Base-by-base conservation (phyloP, 2,113 vertebrate genomes). In the Pyxicephalus adspersus region DNA sequence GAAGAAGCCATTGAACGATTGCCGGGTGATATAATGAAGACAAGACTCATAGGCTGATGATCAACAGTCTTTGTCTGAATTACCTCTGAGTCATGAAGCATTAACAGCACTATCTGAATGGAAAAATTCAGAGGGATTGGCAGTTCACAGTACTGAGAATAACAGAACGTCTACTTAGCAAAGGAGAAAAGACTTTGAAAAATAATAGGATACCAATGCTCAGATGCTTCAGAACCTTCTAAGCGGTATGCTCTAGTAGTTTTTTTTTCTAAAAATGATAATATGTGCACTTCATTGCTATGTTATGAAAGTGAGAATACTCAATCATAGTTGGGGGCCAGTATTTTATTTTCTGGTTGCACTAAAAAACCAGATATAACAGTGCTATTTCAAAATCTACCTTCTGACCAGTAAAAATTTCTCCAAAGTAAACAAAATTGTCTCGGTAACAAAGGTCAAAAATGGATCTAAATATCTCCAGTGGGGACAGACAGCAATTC, bases 51-150 rank as follows among this genome's bases (percentile, higher is more conserved):
- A 58, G 70, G 71, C 31, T 65, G 50, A 82, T 82, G 80, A 75
- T 74, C 65, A 66, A 50, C 61, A 26, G 22, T 55, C 22, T 72
- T 81, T 63, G 78, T 82, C 71, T 82, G 80, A 82, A 82, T 82
- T 82, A 82, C 80, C 80, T 82, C 80, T 82, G 80, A 82, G 80
- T 66, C 68, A 57, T 75, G 22, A 58, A 58, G 65, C n/a, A 6
- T 58, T 50, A 45, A 63, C 20, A 54, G 68, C 45, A 29, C 61
- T 45, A 82, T 52, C 18, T 26, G 18, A 55, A 20, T 57, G 64
- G 22, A 60, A 54, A 28, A 4, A 22, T 29, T 17, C 54, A 50
- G 64, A 79, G 76, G 26, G 58, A 60, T 38, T 22, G 22, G 15
- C 25, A 79, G 18, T 2, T 5, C 51, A 45, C 20, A 67, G 31